Conservation (phyloP, 2,113 vertebrate species). For the Hydrochoerus hydrochaeris region DNA sequence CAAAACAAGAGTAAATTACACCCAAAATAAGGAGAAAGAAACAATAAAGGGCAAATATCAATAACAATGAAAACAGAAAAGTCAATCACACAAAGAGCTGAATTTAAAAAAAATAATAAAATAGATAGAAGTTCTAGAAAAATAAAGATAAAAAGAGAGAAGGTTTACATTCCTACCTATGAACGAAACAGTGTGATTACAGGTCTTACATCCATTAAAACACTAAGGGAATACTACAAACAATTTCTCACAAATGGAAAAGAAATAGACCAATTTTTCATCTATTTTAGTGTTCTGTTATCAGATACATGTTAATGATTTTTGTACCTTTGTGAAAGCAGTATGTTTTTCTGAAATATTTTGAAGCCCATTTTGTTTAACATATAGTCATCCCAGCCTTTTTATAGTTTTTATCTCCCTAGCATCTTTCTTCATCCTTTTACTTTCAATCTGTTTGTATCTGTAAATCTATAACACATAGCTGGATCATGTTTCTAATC, state of each 20-base stretch:
- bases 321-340: not conserved
- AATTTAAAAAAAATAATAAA: not conserved
- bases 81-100: not conserved
- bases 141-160: conserved; percentile 9
- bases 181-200: not conserved
- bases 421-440: not conserved
- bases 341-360: not conserved
- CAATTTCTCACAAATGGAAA: not conserved
- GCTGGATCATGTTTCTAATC: not conserved
- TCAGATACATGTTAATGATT: not conserved
- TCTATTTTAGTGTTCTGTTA: not conserved
- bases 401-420: not conserved
- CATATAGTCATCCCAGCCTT: not conserved
- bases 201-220: not conserved
- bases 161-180: not conserved
- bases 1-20: too few species aligned
- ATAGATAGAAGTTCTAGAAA: not conserved
- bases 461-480: not conserved
- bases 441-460: too few species aligned
- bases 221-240: not conserved
- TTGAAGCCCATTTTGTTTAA: not conserved
- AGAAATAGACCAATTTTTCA: not conserved
- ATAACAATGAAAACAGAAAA: not conserved
- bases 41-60: too few species aligned
- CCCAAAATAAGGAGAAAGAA: too few species aligned